Evolutionary conservation across 2,888 invertebrate species (phyloP).

Genomic region (Harmothoe impar): DNA sequence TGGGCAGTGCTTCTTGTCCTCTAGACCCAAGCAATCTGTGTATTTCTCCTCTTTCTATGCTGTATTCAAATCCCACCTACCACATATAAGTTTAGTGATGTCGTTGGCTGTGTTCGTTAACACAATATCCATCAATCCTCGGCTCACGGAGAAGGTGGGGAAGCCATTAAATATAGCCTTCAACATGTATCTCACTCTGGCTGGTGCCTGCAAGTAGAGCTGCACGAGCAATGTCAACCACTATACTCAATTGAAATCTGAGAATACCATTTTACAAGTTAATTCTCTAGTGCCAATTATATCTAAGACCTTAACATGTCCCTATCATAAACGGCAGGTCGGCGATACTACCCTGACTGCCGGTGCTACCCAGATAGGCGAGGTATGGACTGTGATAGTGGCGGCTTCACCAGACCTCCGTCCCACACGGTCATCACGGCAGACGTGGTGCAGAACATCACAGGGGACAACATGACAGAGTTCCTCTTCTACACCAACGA

Average conservation of each 20-base stretch:
- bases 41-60: too few relatives aligned
- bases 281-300: too few relatives aligned
- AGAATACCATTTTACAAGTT: too few relatives aligned
- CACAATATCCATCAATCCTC: slow-evolving; percentile 88
- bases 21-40: too few relatives aligned
- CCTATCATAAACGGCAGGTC: too few relatives aligned
- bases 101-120: slow-evolving; percentile 38
- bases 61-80: slow-evolving; percentile 21
- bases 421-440: slow-evolving; percentile 27
- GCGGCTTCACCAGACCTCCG: slow-evolving; percentile 12
- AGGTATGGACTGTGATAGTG: slow-evolving; percentile 15
- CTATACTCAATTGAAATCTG: too few relatives aligned
- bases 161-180: slow-evolving; percentile 87
- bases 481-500: slow-evolving; percentile 58
- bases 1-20: too few relatives aligned
- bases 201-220: not conserved
- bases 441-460: slow-evolving; percentile 62
- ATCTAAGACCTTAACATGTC: too few relatives aligned
- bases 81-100: slow-evolving; percentile 49
- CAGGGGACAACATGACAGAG: slow-evolving; percentile 47
- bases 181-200: slow-evolving; percentile 7
- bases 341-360: slow-evolving; percentile 53
- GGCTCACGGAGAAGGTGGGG: slow-evolving; percentile 92
- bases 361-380: slow-evolving; percentile 20
- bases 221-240: too few relatives aligned